A percentile compares a stretch with the other conserved stretches of the same genome.
These are phyloP conservation scores for Aquatica leii DNA, from an alignment of 2,888 invertebrate species.

Conservation along the genomic window DNA sequence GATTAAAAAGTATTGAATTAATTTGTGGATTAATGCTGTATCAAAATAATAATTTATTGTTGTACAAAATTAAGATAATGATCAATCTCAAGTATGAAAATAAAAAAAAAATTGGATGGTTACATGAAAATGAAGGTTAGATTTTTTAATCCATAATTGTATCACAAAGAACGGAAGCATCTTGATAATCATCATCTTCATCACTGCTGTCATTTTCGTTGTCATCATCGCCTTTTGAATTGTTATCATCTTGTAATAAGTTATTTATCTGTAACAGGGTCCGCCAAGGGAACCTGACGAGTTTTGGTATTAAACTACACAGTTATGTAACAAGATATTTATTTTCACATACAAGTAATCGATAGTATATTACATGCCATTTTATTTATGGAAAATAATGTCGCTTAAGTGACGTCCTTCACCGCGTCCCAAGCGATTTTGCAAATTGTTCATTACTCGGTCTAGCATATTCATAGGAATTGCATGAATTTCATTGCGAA, in stretches of 20 bases:
- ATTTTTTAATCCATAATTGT: not conserved
- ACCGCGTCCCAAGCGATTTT: constrained; percentile 41
- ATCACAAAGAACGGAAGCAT: not conserved
- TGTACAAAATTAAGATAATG: not conserved
- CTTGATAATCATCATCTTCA: not conserved
- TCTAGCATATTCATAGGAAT: too few species aligned
- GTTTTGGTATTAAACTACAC: too few species aligned
- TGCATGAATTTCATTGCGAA: too few species aligned
- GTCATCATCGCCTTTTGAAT: not conserved
- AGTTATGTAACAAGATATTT: not conserved
- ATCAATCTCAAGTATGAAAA: not conserved
- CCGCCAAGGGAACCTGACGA: too few species aligned
- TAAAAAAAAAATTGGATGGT: not conserved
- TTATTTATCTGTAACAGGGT: too few species aligned
- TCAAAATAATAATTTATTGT: not conserved
- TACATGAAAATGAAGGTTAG: not conserved
- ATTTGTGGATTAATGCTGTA: not conserved
- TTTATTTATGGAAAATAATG: constrained; percentile 4
- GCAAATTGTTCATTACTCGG: too few species aligned
- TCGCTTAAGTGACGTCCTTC: constrained; percentile 38
- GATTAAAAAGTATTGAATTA: not conserved
- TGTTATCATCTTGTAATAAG: not conserved
- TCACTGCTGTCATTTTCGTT: not conserved
- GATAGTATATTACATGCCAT: not conserved
- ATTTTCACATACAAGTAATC: not conserved